These are phyloP conservation scores for Acanthosepion lycidas DNA, from an alignment of 2,888 invertebrate genomes.

Conservation along the genomic window DNA sequence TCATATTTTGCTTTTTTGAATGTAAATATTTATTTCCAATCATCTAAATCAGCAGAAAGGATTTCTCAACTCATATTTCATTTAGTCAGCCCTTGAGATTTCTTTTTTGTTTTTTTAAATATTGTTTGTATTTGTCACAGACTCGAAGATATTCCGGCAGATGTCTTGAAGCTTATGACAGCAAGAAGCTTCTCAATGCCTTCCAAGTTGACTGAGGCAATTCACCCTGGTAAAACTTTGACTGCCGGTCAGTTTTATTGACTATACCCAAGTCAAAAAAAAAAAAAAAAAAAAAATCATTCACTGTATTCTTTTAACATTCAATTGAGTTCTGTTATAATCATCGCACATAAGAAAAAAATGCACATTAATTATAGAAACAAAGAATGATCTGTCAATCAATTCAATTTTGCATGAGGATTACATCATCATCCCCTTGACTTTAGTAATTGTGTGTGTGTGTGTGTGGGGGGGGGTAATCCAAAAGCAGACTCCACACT, in stretches of 20 bases:
- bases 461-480: no score
- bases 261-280: background rate
- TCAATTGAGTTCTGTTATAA: background rate
- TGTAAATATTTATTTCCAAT: no score
- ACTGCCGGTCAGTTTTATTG: background rate
- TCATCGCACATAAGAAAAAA: background rate
- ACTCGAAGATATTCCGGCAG: background rate
- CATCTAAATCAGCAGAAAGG: no score
- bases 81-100: background rate
- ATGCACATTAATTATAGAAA: background rate
- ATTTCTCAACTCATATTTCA: background rate
- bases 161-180: background rate
- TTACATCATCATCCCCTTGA: no score
- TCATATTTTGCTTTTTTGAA: no score
- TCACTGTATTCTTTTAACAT: background rate
- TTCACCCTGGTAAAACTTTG: background rate
- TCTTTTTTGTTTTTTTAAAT: background rate
- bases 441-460: no score
- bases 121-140: conserved; percentile 33
- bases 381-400: background rate
- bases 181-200: background rate
- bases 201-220: background rate
- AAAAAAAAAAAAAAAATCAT: background rate
- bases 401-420: background rate
- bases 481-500: no score